Evolutionary conservation across 2,888 invertebrate genomes (phyloP), one percentile per base, ranked within the genome.

Genomic region (Apodemia duryi): DNA sequence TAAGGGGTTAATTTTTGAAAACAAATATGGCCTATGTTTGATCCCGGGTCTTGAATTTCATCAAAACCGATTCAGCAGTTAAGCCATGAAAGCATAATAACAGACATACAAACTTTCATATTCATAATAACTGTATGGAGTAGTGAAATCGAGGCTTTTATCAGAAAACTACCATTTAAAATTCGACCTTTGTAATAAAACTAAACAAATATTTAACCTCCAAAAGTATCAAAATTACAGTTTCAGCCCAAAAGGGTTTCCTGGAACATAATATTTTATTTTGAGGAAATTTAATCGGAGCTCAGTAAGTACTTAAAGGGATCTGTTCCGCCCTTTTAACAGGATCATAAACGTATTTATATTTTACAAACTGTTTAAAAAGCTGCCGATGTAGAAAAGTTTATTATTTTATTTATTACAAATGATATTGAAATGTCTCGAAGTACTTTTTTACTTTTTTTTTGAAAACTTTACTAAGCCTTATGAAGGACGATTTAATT

Each of bases 211-310:
- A 60, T 60, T 60, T 13, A 60, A 60, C 57, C 35, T 13, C 4
- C 13, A 6, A 35, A 13, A 35, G 57, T 6, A 60, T 60, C 57
- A 60, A 32, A 60, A 60, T 60, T 60, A 32, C 32, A 60, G n/a
- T 60, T 54, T 60, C 35, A n/a, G 35, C 4, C 4, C 32, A 57
- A 57, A 57, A 57, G 6, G 57, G 57, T 57, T 57, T 57, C 57
- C 6, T 57, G 57, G 32, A 57, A 57, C 29, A 57, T 57, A 29
- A 57, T 57, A 57, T 57, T 57, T 57, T 57, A 57, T 57, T 57
- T 32, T 6, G 32, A 57, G 54, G 52, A 54, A 57, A 57, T 29
- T 57, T 5, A 57, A 32, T 29, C 54, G 54, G 29, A 57, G 21
- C 21, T 21, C 21, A 11, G 28, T 32, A 9, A 54, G 52, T 29